A percentile compares a stretch with the other conserved stretches of the same genome.
Conservation (phyloP, 2,888 invertebrate species). For the Volucella bombylans region DNA sequence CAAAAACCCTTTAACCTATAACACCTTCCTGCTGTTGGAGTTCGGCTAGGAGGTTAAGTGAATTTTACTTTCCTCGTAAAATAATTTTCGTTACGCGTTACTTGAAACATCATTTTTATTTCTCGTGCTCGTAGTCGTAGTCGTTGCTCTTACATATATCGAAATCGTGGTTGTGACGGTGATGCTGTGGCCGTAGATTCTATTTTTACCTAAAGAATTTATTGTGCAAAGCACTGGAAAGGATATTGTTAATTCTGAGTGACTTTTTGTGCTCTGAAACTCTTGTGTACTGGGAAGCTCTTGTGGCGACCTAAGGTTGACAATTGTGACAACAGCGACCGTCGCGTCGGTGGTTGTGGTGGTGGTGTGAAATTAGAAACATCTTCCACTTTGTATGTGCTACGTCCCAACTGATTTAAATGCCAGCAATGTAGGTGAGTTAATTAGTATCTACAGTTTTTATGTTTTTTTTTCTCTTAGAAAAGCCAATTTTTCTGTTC, state of each 20-base stretch:
- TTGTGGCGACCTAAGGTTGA: not conserved
- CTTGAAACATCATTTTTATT: too few species aligned
- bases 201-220: conserved; percentile 48
- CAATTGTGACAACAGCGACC: not conserved
- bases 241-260: conserved; percentile 51
- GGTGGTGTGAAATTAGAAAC: conserved; percentile 41
- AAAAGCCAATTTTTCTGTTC: conserved; percentile 2
- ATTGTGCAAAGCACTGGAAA: conserved; percentile 31
- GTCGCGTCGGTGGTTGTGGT: not conserved
- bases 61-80: conserved; percentile 19
- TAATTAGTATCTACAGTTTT: conserved; percentile 43
- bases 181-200: conserved; percentile 26
- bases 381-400: not conserved
- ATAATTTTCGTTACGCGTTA: too few species aligned
- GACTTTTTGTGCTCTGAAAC: conserved; percentile 3
- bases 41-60: conserved; percentile 16
- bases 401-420: conserved; percentile 54
- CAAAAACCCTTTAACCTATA: conserved; percentile 25
- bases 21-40: not conserved
- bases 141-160: not conserved
- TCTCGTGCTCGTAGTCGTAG: too few species aligned
- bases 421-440: conserved; percentile 67
- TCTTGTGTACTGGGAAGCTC: not conserved
- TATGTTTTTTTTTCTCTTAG: too few species aligned
- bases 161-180: conserved; percentile 15